These are phyloP conservation scores for Illadopsis cleaveri DNA, from an alignment of 2,113 vertebrate species.

Conservation along the genomic window DNA sequence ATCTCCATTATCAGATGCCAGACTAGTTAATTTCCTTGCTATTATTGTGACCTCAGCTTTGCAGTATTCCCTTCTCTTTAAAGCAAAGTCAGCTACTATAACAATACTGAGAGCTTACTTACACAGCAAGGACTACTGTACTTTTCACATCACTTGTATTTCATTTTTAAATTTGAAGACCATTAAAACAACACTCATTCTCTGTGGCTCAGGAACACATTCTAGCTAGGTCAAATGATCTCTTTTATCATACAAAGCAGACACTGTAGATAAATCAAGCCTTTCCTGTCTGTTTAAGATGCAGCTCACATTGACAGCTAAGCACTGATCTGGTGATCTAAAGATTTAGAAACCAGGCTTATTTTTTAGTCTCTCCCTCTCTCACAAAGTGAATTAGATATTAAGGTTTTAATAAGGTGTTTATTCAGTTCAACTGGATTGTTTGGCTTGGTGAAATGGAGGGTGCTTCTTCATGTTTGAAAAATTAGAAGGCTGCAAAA, in stretches of 20 bases:
- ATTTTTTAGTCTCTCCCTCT: neutral
- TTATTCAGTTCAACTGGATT: neutral
- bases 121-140: neutral
- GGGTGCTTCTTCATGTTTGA: neutral
- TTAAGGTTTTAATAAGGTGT: constrained; percentile 11
- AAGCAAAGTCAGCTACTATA: neutral
- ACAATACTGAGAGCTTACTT: neutral
- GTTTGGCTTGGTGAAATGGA: neutral
- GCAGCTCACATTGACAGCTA: constrained; percentile 40
- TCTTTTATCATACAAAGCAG: constrained; percentile 42
- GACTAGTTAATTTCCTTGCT: neutral
- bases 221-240: constrained; percentile 33
- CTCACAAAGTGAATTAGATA: constrained; percentile 31
- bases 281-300: constrained; percentile 21
- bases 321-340: constrained; percentile 20
- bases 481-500: neutral
- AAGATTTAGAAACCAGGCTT: neutral
- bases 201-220: neutral
- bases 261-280: constrained; percentile 21
- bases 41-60: neutral
- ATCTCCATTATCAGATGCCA: neutral
- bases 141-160: neutral
- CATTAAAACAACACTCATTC: constrained; percentile 22
- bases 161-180: neutral
- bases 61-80: neutral